Evolutionary conservation across 2,888 invertebrate genomes (phyloP).

Genomic region (Sesia apiformis): DNA sequence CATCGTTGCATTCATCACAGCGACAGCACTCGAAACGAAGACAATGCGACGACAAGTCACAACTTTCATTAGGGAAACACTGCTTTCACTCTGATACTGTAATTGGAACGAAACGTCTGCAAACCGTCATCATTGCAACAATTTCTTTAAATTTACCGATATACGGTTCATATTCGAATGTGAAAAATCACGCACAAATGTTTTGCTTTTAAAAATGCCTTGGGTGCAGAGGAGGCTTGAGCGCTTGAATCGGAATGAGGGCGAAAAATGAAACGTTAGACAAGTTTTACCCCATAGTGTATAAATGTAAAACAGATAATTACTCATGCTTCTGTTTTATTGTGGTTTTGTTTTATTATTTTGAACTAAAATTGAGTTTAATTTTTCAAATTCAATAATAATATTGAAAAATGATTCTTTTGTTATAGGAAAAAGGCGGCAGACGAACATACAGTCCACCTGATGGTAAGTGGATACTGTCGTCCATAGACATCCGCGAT

Average conservation of each 20-base stretch:
- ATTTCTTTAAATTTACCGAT: conserved; percentile 12
- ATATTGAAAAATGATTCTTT: too few relatives aligned
- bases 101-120: conserved; percentile 28
- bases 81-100: conserved; percentile 21
- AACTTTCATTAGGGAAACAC: conserved; percentile 40
- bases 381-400: too few relatives aligned
- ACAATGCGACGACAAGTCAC: conserved; percentile 20
- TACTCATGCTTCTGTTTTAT: conserved; percentile 1
- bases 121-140: conserved; percentile 8
- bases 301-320: conserved; percentile 9
- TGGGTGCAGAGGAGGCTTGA: conserved; percentile 28
- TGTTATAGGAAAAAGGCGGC: too few relatives aligned
- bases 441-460: too few relatives aligned
- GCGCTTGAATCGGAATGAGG: conserved; percentile 41
- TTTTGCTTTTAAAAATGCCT: conserved; percentile 47
- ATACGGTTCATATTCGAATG: conserved; percentile 18
- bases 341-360: too few relatives aligned
- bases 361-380: too few relatives aligned
- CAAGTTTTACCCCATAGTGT: neutral
- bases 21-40: conserved; percentile 17
- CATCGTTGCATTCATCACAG: conserved; percentile 10
- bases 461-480: too few relatives aligned
- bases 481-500: too few relatives aligned
- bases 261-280: conserved; percentile 31
- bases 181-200: conserved; percentile 18